Evolutionary conservation across 2,113 vertebrate genomes (phyloP).

Genomic region (Conger conger): DNA sequence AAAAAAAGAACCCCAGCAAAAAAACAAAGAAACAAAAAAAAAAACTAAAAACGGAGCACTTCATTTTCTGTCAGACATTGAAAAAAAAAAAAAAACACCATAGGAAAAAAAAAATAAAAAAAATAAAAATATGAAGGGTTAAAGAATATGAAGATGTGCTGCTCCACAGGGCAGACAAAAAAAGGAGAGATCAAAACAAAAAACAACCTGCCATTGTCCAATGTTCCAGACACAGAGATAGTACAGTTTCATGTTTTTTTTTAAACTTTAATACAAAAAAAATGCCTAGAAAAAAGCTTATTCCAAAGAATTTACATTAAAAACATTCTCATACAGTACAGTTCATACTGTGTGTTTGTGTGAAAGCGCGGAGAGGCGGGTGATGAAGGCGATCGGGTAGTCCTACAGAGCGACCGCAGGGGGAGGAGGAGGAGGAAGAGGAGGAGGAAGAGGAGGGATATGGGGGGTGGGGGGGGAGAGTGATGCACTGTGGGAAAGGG

Average conservation of each 20-base stretch:
- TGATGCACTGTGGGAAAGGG: constrained; percentile 64
- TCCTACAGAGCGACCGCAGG: constrained; percentile 16
- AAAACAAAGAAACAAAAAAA: constrained; percentile 59
- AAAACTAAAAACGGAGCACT: constrained; percentile 56
- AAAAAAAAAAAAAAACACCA: constrained; percentile 39
- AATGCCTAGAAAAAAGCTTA: constrained; percentile 68
- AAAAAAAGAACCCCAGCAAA: constrained; percentile 60
- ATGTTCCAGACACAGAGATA: constrained; percentile 71
- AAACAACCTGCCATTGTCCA: constrained; percentile 61
- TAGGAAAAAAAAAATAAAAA: constrained; percentile 70
- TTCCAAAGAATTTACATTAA: constrained; percentile 50
- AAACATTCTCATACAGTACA: constrained; percentile 55
- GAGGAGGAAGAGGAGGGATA: constrained; percentile 34
- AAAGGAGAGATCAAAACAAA: constrained; percentile 50
- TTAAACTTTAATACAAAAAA: constrained; percentile 62
- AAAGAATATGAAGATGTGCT: constrained; percentile 60
- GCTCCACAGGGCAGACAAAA: constrained; percentile 81
- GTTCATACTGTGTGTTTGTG: constrained; percentile 70
- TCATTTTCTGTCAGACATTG: constrained; percentile 50
- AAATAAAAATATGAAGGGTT: constrained; percentile 60
- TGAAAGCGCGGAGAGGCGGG: constrained; percentile 57
- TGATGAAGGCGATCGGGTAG: constrained; percentile 59
- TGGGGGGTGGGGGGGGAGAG: constrained; percentile 54
- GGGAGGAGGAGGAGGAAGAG: constrained; percentile 22
- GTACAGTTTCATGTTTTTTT: constrained; percentile 61